Conservation (phyloP, 2,113 vertebrate species). For the Eolophus roseicapilla region DNA sequence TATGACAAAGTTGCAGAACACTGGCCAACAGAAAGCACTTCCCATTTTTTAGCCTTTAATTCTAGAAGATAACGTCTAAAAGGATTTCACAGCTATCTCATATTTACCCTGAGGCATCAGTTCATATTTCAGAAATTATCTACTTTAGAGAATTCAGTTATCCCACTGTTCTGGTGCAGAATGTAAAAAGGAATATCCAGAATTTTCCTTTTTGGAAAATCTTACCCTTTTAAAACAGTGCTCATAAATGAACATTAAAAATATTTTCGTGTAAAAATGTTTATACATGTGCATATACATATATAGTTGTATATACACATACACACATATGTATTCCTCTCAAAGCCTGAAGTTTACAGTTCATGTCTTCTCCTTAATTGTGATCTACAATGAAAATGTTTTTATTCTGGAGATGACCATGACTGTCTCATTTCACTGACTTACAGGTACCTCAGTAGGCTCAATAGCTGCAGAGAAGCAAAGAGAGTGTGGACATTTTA, state of each 20-base stretch:
- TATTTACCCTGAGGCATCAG: background rate
- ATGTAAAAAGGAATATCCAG: background rate
- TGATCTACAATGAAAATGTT: background rate
- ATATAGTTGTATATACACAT: background rate
- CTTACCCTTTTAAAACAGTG: background rate
- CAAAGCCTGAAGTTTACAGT: background rate
- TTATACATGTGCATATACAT: rapidly evolving
- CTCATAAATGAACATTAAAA: background rate
- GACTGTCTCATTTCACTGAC: background rate
- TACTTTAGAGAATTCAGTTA: background rate
- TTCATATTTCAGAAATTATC: constrained; percentile 30
- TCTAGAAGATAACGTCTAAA: background rate
- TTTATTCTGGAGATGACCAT: background rate
- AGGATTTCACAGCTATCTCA: constrained; percentile 21
- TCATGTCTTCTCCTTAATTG: background rate
- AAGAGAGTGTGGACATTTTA: background rate
- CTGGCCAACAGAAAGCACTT: background rate
- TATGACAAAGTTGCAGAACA: background rate
- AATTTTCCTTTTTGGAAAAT: background rate
- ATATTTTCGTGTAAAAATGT: background rate
- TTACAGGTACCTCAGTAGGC: background rate
- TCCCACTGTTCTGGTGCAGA: background rate
- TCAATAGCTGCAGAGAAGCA: background rate
- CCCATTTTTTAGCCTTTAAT: constrained; percentile 1
- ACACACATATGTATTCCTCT: background rate